phyloP scores from a whole-genome alignment of 1,140 invertebrate genomes.

The Nymphalis io region DNA sequence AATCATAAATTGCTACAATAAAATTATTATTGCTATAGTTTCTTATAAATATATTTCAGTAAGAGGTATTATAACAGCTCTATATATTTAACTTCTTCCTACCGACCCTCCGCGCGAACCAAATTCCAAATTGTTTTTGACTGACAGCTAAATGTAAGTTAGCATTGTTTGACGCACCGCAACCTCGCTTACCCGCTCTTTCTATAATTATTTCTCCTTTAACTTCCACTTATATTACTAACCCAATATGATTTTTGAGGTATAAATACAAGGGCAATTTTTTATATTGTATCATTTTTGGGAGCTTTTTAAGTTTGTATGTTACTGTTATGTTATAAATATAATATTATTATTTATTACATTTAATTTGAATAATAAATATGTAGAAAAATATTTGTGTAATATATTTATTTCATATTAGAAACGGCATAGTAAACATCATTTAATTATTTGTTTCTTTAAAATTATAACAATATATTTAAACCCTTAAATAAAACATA shows the following conservation, averaged over 20 bases:
- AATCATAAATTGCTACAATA: too few species aligned
- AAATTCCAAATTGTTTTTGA: conserved; percentile 81
- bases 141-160: conserved; percentile 80
- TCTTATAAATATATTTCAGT: not conserved
- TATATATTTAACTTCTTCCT: conserved; percentile 50
- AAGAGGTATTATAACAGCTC: conserved; percentile 46
- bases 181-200: conserved; percentile 62
- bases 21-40: not conserved
- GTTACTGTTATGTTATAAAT: not conserved
- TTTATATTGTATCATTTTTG: conserved; percentile 16
- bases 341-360: not conserved
- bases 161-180: conserved; percentile 77
- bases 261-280: conserved; percentile 10
- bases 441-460: too few species aligned
- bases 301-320: not conserved
- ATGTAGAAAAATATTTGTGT: too few species aligned
- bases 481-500: too few species aligned
- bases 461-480: too few species aligned
- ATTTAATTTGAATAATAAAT: not conserved
- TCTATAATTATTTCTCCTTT: conserved; percentile 70
- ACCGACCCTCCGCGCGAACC: conserved; percentile 71
- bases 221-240: conserved; percentile 37
- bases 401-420: too few species aligned
- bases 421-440: too few species aligned
- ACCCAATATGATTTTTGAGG: conserved; percentile 22